Percentiles rank a stretch among this genome's conserved stretches.
Conservation (phyloP, 2,888 invertebrate species). For the Suillia variegata region DNA sequence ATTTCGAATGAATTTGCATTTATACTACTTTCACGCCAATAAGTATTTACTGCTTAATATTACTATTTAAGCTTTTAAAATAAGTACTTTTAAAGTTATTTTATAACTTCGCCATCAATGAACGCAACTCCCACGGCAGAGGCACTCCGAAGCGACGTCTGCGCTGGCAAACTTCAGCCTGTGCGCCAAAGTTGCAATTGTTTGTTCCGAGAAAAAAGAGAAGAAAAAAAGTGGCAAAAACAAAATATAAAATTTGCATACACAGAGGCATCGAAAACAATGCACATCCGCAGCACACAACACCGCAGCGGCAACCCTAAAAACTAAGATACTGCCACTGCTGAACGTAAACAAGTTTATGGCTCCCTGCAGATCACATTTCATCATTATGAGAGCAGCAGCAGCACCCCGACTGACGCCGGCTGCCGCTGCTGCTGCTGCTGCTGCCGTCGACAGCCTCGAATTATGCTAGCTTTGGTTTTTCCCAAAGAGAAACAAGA, state of each 20-base stretch:
- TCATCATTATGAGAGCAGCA: slow-evolving; percentile 23
- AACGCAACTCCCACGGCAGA: neutral
- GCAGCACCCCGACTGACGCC: no score
- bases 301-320: neutral
- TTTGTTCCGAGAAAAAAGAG: no score
- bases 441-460: neutral
- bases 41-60: no score
- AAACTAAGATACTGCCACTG: neutral
- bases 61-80: no score
- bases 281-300: neutral
- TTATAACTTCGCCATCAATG: no score
- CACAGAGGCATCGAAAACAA: neutral
- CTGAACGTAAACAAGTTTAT: slow-evolving; percentile 17
- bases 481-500: neutral
- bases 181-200: no score
- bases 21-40: no score
- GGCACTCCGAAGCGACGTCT: neutral
- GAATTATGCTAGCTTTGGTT: slow-evolving; percentile 13
- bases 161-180: neutral
- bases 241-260: no score
- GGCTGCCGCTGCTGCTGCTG: no score
- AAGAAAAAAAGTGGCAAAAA: no score
- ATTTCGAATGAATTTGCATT: no score
- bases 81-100: no score
- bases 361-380: slow-evolving; percentile 23